phyloP scores from a whole-genome alignment of 53 echinoderm and acorn worm genomes.

The Temnopleurus reevesii region DNA sequence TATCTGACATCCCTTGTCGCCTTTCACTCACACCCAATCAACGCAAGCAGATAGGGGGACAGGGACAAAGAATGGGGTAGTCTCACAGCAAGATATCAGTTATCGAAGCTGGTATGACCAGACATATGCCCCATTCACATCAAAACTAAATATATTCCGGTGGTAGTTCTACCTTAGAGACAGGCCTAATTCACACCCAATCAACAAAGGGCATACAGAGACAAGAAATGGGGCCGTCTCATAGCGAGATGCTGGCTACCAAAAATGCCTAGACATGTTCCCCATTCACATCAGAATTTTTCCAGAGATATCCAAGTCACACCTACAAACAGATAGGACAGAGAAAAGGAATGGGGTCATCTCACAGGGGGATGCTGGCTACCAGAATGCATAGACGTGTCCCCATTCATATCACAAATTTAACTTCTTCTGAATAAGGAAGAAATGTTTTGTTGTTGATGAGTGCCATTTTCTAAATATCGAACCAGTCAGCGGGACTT shows the following conservation, averaged over 20 bases:
- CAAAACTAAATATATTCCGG: no score
- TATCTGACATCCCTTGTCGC: neutral
- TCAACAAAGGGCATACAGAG: neutral
- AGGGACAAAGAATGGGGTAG: neutral
- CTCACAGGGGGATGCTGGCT: neutral
- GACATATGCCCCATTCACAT: neutral
- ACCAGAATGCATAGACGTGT: neutral
- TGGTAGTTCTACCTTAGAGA: no score
- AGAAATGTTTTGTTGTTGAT: no score
- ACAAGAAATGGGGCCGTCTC: slow-evolving; percentile 1
- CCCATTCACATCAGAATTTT: neutral
- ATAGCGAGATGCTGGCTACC: neutral
- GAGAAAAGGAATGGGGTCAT: neutral
- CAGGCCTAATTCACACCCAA: no score
- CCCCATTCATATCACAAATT: no score
- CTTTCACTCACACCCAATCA: neutral
- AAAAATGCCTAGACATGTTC: neutral
- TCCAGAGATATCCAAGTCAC: no score
- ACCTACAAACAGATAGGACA: slow-evolving; percentile 10
- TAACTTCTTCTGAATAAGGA: no score
- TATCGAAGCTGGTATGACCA: neutral
- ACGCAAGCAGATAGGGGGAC: neutral
- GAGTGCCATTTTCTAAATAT: no score
- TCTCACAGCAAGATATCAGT: slow-evolving; percentile 9
- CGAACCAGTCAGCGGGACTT: no score